Percentiles rank a stretch among this genome's conserved stretches.
Evolutionary conservation across 2,797 vertebrate species (phyloP).

Genomic region (Brachyalestes nurse): DNA sequence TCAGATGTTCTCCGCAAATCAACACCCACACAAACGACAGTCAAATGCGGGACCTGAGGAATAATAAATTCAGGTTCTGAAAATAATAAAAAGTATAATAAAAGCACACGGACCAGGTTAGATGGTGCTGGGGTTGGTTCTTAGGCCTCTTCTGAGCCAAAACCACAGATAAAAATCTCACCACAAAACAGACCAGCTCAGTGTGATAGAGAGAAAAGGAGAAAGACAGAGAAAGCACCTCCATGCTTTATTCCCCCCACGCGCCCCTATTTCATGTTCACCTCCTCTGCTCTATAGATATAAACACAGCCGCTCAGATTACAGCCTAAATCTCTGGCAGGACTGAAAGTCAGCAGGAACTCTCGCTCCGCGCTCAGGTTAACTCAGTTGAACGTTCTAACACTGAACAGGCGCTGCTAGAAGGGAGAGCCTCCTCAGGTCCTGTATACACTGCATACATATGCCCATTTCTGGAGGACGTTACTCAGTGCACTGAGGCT

Average conservation of each 20-base stretch:
- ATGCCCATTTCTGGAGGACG: constrained; percentile 22
- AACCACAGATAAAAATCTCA: constrained; percentile 79
- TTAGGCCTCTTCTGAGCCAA: constrained; percentile 68
- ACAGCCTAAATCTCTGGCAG: constrained; percentile 60
- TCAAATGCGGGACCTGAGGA: constrained; percentile 31
- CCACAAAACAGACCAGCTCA: constrained; percentile 72
- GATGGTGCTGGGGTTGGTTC: constrained; percentile 53
- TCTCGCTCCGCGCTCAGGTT: constrained; percentile 17
- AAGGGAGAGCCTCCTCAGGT: background rate
- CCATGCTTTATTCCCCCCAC: constrained; percentile 69
- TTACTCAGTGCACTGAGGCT: background rate
- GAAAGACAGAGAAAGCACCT: constrained; percentile 40
- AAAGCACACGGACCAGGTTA: background rate
- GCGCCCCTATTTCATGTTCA: constrained; percentile 63
- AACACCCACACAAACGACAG: constrained; percentile 40
- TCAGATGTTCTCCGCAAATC: constrained; percentile 34
- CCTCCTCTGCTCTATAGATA: constrained; percentile 74
- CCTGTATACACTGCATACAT: constrained; percentile 21
- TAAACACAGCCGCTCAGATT: constrained; percentile 69
- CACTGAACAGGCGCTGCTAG: constrained; percentile 33
- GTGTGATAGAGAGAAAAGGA: background rate
- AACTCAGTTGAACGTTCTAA: constrained; percentile 47
- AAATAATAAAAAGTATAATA: constrained; percentile 54
- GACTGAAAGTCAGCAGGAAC: background rate
- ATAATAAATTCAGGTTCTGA: constrained; percentile 38